Evolutionary conservation across 30 jellyfish, hydroid and myxozoan genomes (phyloP), one percentile per base, ranked within the genome.

Genomic region (Calvadosia cruxmelitensis): DNA sequence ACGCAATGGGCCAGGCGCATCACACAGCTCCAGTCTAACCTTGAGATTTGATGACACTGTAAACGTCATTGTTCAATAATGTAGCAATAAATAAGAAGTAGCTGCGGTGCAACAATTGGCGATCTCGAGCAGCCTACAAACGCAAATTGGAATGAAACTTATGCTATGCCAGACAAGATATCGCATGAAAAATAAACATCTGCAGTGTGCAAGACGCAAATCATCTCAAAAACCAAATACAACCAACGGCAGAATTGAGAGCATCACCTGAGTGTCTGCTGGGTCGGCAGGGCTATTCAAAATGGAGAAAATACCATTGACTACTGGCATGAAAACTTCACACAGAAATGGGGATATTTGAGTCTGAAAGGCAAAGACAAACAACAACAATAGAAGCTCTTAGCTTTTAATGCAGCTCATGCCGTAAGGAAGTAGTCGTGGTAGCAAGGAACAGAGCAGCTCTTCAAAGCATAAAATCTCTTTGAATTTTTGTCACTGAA

Each of bases 241-340:
- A n/a, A n/a, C n/a, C n/a, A n/a, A n/a, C n/a, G n/a, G n/a, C n/a
- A n/a, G n/a, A n/a, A n/a, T n/a, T n/a, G n/a, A n/a, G n/a, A n/a
- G n/a, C n/a, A n/a, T 33, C 34, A 79, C 96, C 88, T 79, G 96
- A 52, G 34, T 34, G 61, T 87, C 97, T 27, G 81, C 81, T 35
- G 63, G 77, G 25, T 87, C 97, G 49, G 66, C 52, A 7, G 94
- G 93, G 25, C 80, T 31, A 53, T 80, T 77, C 29, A 87, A 70
- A 64, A 87, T 81, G 10, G 97, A 64, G 70, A 87, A 87, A 27
- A 87, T 81, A 51, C 84, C 74, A 30, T 82, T 69, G n/a, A 87
- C 97, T 10, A 87, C 82, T 0, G 97, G 97, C 84, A 87, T 57
- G 69, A 80, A 81, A 23, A 87, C 84, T 66, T 80, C 93, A 52